Conservation (phyloP, 2,888 invertebrate species). For the Rhagonycha fulva region DNA sequence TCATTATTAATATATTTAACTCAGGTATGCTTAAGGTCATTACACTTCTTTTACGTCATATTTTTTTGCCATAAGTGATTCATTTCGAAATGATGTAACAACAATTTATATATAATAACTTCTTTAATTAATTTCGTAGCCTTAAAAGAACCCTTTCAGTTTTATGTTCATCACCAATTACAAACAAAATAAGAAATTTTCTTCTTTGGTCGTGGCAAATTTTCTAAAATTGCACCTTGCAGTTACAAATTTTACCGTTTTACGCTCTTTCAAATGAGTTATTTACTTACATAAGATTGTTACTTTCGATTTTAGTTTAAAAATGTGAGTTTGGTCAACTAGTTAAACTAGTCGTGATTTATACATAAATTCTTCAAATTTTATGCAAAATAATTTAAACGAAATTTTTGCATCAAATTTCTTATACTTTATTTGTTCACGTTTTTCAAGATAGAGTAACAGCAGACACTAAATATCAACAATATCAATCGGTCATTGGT, state of each 20-base stretch:
- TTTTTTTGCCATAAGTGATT: constrained; percentile 13
- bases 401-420: neutral
- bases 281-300: neutral
- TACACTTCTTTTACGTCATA: constrained; percentile 20
- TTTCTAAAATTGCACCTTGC: neutral
- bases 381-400: neutral
- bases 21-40: constrained; percentile 21
- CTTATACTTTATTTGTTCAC: neutral
- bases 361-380: neutral
- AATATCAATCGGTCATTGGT: neutral
- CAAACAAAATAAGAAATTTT: neutral
- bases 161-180: neutral
- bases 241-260: neutral
- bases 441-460: neutral
- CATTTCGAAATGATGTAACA: constrained; percentile 17
- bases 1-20: constrained; percentile 23
- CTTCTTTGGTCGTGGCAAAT: neutral
- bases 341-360: neutral
- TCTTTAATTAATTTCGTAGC: neutral
- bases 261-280: neutral
- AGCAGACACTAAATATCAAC: no score
- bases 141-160: neutral
- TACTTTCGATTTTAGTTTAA: neutral
- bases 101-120: constrained; percentile 8
- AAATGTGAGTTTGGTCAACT: neutral